These are phyloP conservation scores for Clarias pachynema DNA, from an alignment of 2,797 vertebrate species.

Conservation along the genomic window DNA sequence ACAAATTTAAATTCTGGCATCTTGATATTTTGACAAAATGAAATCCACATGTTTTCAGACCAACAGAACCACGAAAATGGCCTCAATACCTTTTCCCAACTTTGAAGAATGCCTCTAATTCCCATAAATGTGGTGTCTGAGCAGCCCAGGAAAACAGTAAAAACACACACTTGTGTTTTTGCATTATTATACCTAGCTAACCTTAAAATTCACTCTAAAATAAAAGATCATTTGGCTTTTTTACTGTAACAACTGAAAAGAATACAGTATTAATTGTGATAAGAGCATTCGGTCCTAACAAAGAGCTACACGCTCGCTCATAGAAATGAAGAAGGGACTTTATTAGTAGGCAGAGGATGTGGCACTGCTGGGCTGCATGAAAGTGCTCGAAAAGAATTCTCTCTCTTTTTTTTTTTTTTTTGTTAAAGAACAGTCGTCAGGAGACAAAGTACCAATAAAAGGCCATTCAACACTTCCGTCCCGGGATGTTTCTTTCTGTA, in stretches of 20 bases:
- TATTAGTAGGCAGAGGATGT: constrained; percentile 68
- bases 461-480: constrained; percentile 32
- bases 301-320: constrained; percentile 30
- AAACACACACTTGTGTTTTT: neutral
- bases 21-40: neutral
- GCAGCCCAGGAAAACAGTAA: neutral
- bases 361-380: constrained; percentile 58
- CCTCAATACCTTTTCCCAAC: neutral
- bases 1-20: neutral
- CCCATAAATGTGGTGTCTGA: neutral
- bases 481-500: constrained; percentile 25
- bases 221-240: neutral
- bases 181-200: too few species aligned
- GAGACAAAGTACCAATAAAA: constrained; percentile 46
- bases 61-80: neutral
- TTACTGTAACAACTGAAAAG: neutral
- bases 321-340: constrained; percentile 23
- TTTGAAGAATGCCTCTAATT: neutral
- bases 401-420: constrained; percentile 40
- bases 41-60: neutral
- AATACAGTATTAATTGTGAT: neutral
- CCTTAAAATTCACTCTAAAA: neutral
- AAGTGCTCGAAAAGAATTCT: constrained; percentile 62
- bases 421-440: constrained; percentile 38
- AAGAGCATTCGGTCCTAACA: constrained; percentile 2